These are phyloP conservation scores for Metacarcinus magister DNA, from an alignment of 2,888 invertebrate species.

Conservation along the genomic window DNA sequence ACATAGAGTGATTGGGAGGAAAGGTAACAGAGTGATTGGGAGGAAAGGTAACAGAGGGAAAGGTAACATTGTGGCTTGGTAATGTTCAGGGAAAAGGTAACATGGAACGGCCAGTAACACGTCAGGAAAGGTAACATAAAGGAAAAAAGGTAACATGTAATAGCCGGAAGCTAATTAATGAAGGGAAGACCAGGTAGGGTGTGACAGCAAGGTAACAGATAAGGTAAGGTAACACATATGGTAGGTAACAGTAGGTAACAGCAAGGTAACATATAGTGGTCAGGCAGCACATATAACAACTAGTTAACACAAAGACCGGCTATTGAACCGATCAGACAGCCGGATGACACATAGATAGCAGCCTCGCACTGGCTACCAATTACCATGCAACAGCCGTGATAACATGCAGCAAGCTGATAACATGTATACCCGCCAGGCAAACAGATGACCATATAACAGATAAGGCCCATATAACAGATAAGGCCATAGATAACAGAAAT, in stretches of 20 bases:
- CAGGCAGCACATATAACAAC: slow-evolving; percentile 47
- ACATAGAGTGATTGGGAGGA: background rate
- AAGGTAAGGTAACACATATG: slow-evolving; percentile 14
- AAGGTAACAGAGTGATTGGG: slow-evolving; percentile 7
- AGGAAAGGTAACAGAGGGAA: background rate
- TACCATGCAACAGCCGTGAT: background rate
- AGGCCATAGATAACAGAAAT: slow-evolving; percentile 38
- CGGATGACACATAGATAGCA: slow-evolving; percentile 8
- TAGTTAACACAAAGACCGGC: slow-evolving; percentile 43
- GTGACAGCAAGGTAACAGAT: slow-evolving; percentile 40
- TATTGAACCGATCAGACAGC: background rate
- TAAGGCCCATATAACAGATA: slow-evolving; percentile 40
- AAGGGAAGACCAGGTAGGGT: background rate
- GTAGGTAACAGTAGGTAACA: slow-evolving; percentile 30
- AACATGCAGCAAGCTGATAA: slow-evolving; percentile 26
- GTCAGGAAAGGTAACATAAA: background rate
- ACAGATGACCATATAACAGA: slow-evolving; percentile 46
- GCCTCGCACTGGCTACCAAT: background rate
- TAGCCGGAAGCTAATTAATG: background rate
- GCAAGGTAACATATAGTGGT: slow-evolving; percentile 34
- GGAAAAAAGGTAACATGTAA: background rate
- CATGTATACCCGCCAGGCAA: slow-evolving; percentile 31
- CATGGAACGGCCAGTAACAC: background rate
- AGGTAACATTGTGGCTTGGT: background rate
- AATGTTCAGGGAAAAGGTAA: background rate